Conservation (phyloP, 2,888 invertebrate species). For the Piscicola geometra region DNA sequence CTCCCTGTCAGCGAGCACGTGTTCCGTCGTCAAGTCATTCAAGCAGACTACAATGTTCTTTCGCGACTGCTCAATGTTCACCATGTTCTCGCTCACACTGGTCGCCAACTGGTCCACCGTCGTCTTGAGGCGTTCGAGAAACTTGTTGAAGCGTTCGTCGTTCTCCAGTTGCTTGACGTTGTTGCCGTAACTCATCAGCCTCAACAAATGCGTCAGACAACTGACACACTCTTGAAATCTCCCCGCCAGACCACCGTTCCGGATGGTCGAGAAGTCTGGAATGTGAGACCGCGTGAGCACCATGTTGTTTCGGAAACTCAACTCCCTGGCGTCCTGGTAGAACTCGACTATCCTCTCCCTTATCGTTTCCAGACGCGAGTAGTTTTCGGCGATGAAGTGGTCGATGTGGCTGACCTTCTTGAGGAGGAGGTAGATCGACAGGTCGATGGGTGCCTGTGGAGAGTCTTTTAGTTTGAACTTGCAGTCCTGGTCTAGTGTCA, state of each 20-base stretch:
- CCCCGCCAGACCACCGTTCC: constrained; percentile 24
- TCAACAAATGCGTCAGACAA: constrained; percentile 42
- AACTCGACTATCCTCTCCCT: constrained; percentile 39
- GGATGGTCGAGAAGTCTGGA: constrained; percentile 39
- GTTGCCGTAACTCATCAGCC: constrained; percentile 40
- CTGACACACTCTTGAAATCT: constrained; percentile 39
- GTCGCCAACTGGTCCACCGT: constrained; percentile 36
- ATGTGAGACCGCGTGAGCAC: constrained; percentile 40
- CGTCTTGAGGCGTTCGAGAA: constrained; percentile 41
- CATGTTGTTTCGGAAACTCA: constrained; percentile 41
- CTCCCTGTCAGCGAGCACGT: constrained; percentile 42
- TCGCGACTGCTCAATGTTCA: constrained; percentile 33
- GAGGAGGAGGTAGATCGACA: constrained; percentile 17
- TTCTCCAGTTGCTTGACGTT: constrained; percentile 41
- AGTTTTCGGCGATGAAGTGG: constrained; percentile 40
- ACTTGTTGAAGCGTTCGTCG: constrained; percentile 43
- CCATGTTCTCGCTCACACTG: constrained; percentile 38
- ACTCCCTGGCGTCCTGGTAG: constrained; percentile 43
- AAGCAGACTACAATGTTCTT: constrained; percentile 42
- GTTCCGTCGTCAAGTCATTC: constrained; percentile 41
- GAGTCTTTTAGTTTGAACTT: constrained; percentile 41
- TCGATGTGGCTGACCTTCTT: constrained; percentile 43
- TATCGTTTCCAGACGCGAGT: constrained; percentile 37
- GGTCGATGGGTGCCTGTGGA: not conserved
- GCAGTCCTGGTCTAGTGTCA: constrained; percentile 39